Evolutionary conservation across 1,140 invertebrate species (phyloP), one percentile per base, ranked within the genome.

Genomic region (Harlomillsia oculata): DNA sequence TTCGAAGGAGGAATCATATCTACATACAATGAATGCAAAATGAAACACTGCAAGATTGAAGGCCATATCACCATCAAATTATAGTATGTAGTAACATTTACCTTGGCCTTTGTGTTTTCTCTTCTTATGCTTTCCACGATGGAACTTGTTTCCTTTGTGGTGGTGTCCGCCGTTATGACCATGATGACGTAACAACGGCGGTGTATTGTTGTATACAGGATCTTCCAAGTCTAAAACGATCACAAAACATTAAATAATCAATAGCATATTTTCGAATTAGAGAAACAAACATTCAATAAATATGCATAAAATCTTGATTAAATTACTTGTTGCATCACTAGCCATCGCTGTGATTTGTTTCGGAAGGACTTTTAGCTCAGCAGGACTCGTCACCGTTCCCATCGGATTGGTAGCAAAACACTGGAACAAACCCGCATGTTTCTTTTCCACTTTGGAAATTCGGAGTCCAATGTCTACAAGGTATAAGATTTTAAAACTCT

Each of bases 381-480:
- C 78, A 26, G 75, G 75, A 11, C 75, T 75, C 8, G 74, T 77
- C 14, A 75, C 80, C 52, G 83, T 84, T 20, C 86, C 87, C 13
- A 88, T 76, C n/a, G 76, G 70, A 72, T 92, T 94, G 55, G 78
- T 81, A 0, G 86, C 89, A 64, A 93, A 86, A 69, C 89, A 91
- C 67, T 94, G 89, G 51, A 91, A 83, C 18, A 91, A 82, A 0
- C 91, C 90, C 0, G 86, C 85, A 67, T 92, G 86, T 3, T 78
- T 77, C 66, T 89, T 89, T 65, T 85, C 80, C 0, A 87, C 82
- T 3, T 77, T 76, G 1, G 77, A 74, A 52, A 92, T 80, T 18
- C 74, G 70, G 8, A 87, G 68, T 18, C 75, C 4, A 74, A 72
- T 29, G 30, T 76, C 80, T 77, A 65, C 60, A 56, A 74, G n/a